Conservation (phyloP, 2,113 vertebrate species). For the Pogona vitticeps region DNA sequence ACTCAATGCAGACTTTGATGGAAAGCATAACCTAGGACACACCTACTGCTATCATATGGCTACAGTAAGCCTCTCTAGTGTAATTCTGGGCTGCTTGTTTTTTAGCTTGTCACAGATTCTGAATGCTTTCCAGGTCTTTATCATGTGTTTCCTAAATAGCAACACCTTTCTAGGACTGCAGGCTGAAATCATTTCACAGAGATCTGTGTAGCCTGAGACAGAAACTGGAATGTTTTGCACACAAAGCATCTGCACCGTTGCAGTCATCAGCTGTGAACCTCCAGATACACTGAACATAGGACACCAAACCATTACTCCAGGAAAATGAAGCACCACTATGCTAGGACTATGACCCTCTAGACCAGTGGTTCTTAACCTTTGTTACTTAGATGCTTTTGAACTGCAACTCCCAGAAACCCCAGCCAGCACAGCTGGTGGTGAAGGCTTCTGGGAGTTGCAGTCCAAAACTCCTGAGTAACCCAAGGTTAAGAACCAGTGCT, state of each 20-base stretch:
- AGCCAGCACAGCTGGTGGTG: too few species aligned
- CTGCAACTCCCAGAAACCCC: too few species aligned
- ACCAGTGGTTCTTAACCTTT: too few species aligned
- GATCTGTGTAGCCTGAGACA: not conserved
- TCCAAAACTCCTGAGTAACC: too few species aligned
- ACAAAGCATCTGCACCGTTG: not conserved
- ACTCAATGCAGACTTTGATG: not conserved
- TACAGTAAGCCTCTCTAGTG: not conserved
- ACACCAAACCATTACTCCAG: not conserved
- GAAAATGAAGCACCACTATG: not conserved
- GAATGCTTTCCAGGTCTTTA: not conserved
- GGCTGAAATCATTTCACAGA: not conserved
- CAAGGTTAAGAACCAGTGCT: not conserved
- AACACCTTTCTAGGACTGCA: not conserved
- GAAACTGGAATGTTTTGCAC: not conserved
- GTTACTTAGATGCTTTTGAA: too few species aligned
- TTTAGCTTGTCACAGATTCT: too few species aligned
- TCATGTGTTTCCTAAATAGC: not conserved
- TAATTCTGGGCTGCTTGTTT: too few species aligned
- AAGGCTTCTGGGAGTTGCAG: too few species aligned
- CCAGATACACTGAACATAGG: not conserved
- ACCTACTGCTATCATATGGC: too few species aligned
- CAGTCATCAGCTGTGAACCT: not conserved
- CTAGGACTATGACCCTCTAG: not conserved
- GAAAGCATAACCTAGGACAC: not conserved